phyloP scores from a whole-genome alignment of 2,113 vertebrate genomes.

The Azemiops feae region DNA sequence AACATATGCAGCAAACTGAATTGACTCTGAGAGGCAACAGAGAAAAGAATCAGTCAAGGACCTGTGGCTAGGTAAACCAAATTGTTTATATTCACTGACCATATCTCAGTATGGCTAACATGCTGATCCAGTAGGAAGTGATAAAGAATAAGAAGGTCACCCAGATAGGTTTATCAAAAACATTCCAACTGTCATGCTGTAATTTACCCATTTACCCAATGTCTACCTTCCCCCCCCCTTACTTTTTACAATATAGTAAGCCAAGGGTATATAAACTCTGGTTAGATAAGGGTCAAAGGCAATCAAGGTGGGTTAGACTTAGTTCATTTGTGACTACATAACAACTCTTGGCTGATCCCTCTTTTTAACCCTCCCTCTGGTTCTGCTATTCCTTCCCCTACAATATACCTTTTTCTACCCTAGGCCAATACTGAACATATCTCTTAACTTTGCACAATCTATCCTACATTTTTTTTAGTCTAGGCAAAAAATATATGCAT shows the following conservation, averaged over 20 bases:
- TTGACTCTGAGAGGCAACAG: neutral
- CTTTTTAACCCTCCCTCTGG: neutral
- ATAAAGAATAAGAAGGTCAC: neutral
- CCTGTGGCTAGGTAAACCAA: neutral
- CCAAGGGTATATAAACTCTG: neutral
- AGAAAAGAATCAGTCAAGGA: neutral
- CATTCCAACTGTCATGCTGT: neutral
- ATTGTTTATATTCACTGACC: neutral
- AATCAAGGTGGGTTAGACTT: neutral
- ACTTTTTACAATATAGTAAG: neutral
- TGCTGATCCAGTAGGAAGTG: neutral
- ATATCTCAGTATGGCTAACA: neutral
- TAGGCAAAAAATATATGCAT: neutral
- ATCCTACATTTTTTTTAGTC: neutral
- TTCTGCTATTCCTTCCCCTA: neutral
- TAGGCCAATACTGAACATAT: neutral
- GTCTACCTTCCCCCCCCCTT: neutral
- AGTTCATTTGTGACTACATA: neutral
- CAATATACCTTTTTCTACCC: neutral
- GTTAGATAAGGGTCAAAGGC: neutral
- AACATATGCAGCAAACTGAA: neutral
- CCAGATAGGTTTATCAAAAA: neutral
- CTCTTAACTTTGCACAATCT: neutral
- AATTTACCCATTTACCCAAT: neutral
- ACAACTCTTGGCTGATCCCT: neutral